Base-by-base conservation (phyloP, 2,113 vertebrate species). In the Epinephelus cyanopodus region DNA sequence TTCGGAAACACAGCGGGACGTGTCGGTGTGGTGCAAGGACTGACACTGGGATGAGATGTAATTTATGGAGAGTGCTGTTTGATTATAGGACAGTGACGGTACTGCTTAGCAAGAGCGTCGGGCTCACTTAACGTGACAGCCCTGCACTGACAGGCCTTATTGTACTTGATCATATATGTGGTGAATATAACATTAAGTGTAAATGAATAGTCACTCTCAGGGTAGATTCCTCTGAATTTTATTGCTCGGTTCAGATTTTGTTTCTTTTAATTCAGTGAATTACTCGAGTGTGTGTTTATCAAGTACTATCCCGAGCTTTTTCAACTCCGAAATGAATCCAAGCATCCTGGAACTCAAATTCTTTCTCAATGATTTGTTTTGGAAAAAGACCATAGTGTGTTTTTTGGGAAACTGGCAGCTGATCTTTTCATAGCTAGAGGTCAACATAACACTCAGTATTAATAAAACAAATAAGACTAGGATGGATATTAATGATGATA, bases 401-500 rank as follows among this genome's bases (percentile, higher is more conserved):
- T 83, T 81, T 89, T 85, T 73, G 70, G 56, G 52, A 89, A 87
- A 79, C 62, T 72, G 76, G 75, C 81, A 85, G 76, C 73, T 68
- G 65, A 62, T 87, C 74, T 73, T 80, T 83, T 90, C 60, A 78
- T 74, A 66, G 68, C 74, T 54, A 82, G 23, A 83, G 84, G 84
- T 88, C 90, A 90, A 74, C 76, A 81, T 78, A 82, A 89, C 79
- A 85, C 64, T 74, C 63, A 37, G 77, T 71, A 82, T 86, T 80
- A 90, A 86, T 85, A 90, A 73, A 89, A 90, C 76, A 87, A 88
- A 87, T 50, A 88, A 29, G 48, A 58, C 45, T 19, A 10, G 66
- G 84, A 82, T 76, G 74, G 81, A 89, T 90, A 79, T 85, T 87
- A 89, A 87, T 60, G 79, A 77, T 77, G 74, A 87, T 87, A 81